Evolutionary conservation across 2,113 vertebrate genomes (phyloP), one percentile per base, ranked within the genome.

Genomic region (Lonchura striata): DNA sequence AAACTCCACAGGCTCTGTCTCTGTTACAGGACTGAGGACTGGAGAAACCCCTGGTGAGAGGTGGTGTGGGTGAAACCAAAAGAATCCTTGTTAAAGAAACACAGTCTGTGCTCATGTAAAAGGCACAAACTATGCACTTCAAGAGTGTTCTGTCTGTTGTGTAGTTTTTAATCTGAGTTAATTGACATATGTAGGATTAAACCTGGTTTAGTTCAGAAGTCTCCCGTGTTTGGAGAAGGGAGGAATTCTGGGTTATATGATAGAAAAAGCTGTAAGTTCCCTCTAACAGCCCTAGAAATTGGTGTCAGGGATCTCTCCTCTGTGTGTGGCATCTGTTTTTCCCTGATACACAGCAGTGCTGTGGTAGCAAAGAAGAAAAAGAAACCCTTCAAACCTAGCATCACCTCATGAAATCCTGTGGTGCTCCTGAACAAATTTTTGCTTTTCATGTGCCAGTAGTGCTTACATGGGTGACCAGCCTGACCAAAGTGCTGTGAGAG

Each of bases 141-240:
- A 30, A 17, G 42, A 42, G 41, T 19, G 9, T 6, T 75, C 41
- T 46, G 15, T 31, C 39, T 88, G n/a, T 15, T 59, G 10, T n/a
- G 19, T 9, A 9, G 19, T 33, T 82, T 35, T 52, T 72, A 19
- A 33, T 15, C 20, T 64, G 33, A 18, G 6, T 54, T 72, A 60
- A 42, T 23, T 18, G 7, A 46, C 5, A 9, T 6, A 5, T 3
- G 3, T 1, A 39, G 27, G 37, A 56, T 47, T 81, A 78, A 74
- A 70, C 14, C 15, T 64, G 13, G 13, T 78, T 41, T 56, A 28
- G 13, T 41, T 89, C 33, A 84, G 30, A 75, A 71, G 8, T 46
- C 9, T 28, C 7, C 30, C 19, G 5, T 1, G 0, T 22, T 10
- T 25, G 14, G 11, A 28, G 24, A 28, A 22, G 2, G 15, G 17